phyloP scores from a whole-genome alignment of 2,888 invertebrate species.

The Eristalinus sepulchralis region DNA sequence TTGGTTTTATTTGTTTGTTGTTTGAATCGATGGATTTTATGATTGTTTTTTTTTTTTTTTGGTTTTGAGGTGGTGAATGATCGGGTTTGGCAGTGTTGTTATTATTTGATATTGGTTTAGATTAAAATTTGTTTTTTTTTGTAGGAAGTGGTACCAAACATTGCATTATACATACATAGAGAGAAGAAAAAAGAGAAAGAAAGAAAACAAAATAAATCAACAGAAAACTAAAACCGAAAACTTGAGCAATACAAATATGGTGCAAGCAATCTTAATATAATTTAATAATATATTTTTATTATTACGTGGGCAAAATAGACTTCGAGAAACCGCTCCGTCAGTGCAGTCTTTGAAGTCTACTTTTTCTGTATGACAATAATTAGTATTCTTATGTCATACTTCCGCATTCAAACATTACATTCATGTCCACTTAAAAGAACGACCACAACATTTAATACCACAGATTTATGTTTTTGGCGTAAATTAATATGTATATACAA shows the following conservation, averaged over 20 bases:
- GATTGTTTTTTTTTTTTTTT: conserved; percentile 2
- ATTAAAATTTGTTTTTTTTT: conserved; percentile 38
- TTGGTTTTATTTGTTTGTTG: conserved; percentile 26
- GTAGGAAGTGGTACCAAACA: conserved; percentile 72
- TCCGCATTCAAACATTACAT: conserved; percentile 12
- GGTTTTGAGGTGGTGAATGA: conserved; percentile 13
- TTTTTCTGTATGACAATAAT: not conserved
- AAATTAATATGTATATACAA: not conserved
- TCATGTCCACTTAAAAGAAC: conserved; percentile 20
- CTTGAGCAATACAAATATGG: conserved; percentile 66
- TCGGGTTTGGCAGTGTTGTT: conserved; percentile 53
- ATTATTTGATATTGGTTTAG: conserved; percentile 47
- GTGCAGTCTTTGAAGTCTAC: not conserved
- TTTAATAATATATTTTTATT: not conserved
- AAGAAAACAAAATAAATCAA: conserved; percentile 42
- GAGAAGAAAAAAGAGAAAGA: conserved; percentile 68
- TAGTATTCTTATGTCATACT: not conserved
- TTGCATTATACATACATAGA: conserved; percentile 73
- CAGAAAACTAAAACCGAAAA: conserved; percentile 43
- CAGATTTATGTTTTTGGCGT: not conserved
- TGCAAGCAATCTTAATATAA: conserved; percentile 63
- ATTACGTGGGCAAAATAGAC: conserved; percentile 2
- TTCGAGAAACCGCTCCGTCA: not conserved
- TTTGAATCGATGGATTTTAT: conserved; percentile 3
- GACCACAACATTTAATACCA: not conserved